These are phyloP conservation scores for Hydropsyche betteni DNA, from an alignment of 2,888 invertebrate genomes.

Conservation along the genomic window DNA sequence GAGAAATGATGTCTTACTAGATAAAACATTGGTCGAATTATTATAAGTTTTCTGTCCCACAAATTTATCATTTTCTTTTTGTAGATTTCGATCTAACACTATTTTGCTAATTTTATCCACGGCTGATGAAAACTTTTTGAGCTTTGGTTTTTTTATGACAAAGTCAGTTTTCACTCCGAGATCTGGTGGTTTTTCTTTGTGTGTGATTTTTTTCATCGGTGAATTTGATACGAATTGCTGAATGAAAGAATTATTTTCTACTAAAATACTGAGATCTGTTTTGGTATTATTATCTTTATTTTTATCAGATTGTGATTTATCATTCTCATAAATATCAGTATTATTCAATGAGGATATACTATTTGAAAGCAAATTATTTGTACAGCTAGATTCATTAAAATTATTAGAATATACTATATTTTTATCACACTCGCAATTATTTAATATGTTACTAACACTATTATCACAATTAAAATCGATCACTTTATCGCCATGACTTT, in stretches of 20 bases:
- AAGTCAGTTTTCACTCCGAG: conserved; percentile 54
- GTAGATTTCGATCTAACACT: conserved; percentile 58
- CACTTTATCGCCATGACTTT: conserved; percentile 57
- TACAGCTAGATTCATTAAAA: conserved; percentile 52
- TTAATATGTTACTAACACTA: conserved; percentile 56
- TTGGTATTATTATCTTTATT: neutral
- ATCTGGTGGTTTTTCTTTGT: conserved; percentile 28
- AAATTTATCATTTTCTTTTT: conserved; percentile 59
- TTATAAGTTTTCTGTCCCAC: no score
- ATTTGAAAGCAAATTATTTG: conserved; percentile 41
- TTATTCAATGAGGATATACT: conserved; percentile 35
- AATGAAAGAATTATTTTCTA: neutral
- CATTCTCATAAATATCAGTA: conserved; percentile 28
- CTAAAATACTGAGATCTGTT: conserved; percentile 38
- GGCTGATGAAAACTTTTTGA: conserved; percentile 59
- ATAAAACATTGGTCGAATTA: no score
- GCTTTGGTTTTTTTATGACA: conserved; percentile 61
- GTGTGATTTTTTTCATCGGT: neutral
- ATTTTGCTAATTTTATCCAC: conserved; percentile 60
- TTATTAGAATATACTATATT: conserved; percentile 52
- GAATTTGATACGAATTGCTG: conserved; percentile 23
- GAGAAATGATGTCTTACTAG: neutral
- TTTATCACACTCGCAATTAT: conserved; percentile 57
- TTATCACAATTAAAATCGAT: conserved; percentile 67
- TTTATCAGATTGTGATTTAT: neutral